Conservation (phyloP, 2,113 vertebrate species). For the Mustela nigripes region DNA sequence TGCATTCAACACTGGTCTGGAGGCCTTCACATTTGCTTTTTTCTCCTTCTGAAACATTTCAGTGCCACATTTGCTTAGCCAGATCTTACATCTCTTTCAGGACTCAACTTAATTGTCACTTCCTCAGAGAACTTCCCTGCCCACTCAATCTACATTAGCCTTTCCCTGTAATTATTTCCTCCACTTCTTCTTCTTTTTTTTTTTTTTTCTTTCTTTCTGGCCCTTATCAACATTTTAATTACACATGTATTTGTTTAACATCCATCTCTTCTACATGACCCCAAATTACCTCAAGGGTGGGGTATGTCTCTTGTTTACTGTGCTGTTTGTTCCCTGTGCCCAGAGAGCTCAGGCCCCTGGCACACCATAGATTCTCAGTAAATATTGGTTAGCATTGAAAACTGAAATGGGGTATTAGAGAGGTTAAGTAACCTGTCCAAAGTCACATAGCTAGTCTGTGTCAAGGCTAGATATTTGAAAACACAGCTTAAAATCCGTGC, state of each 20-base stretch:
- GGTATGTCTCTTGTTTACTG: neutral
- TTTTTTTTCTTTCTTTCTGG: neutral
- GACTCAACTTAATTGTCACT: neutral
- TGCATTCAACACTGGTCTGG: neutral
- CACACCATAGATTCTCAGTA: neutral
- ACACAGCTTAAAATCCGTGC: neutral
- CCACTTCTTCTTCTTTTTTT: neutral
- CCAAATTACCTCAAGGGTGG: neutral
- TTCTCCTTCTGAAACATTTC: neutral
- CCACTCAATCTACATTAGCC: neutral
- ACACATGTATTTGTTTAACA: neutral
- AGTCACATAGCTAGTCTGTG: neutral
- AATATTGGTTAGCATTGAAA: neutral
- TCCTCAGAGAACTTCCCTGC: conserved; percentile 7
- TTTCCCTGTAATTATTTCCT: conserved; percentile 49
- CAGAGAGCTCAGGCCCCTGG: neutral
- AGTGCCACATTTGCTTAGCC: neutral
- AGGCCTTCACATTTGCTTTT: neutral
- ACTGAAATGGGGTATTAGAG: neutral
- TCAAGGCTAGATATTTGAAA: neutral
- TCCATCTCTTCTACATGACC: neutral
- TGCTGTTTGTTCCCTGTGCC: neutral
- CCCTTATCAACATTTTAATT: neutral
- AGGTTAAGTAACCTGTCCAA: neutral
- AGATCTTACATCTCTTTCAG: neutral